Evolutionary conservation across 2,888 invertebrate species (phyloP).

Genomic region (Diarsia mendica): DNA sequence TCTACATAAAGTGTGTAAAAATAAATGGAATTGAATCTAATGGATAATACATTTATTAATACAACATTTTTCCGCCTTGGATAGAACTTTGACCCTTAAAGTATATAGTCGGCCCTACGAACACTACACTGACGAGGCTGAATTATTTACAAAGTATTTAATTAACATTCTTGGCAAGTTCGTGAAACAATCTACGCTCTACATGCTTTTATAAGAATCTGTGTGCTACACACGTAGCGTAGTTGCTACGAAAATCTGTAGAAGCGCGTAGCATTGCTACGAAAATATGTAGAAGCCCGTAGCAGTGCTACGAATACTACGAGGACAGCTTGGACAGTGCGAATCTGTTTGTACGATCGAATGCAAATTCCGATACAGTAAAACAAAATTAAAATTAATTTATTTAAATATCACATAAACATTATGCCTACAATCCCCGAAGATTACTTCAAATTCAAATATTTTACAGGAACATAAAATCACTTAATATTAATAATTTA

Average conservation of each 20-base stretch:
- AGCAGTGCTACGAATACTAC: constrained; percentile 35
- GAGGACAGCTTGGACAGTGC: neutral
- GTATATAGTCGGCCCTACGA: neutral
- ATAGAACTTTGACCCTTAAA: constrained; percentile 9
- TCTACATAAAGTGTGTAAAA: neutral
- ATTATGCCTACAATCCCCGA: neutral
- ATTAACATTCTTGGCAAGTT: constrained; percentile 63
- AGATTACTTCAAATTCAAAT: neutral
- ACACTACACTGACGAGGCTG: constrained; percentile 24
- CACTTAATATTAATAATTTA: neutral
- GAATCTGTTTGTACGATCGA: neutral
- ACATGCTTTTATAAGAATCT: constrained; percentile 59
- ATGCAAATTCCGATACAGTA: neutral
- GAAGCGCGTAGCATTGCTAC: constrained; percentile 38
- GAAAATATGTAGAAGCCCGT: constrained; percentile 40
- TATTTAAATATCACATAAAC: neutral
- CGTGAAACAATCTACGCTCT: constrained; percentile 54
- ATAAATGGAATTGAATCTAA: neutral
- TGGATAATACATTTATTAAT: neutral
- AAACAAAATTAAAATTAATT: neutral
- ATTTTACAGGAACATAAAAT: neutral
- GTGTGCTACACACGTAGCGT: constrained; percentile 52
- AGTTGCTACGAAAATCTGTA: constrained; percentile 44
- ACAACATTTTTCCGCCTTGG: neutral
- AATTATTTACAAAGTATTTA: constrained; percentile 60